Evolutionary conservation across 2,888 invertebrate genomes (phyloP).

Genomic region (Noctua janthe): DNA sequence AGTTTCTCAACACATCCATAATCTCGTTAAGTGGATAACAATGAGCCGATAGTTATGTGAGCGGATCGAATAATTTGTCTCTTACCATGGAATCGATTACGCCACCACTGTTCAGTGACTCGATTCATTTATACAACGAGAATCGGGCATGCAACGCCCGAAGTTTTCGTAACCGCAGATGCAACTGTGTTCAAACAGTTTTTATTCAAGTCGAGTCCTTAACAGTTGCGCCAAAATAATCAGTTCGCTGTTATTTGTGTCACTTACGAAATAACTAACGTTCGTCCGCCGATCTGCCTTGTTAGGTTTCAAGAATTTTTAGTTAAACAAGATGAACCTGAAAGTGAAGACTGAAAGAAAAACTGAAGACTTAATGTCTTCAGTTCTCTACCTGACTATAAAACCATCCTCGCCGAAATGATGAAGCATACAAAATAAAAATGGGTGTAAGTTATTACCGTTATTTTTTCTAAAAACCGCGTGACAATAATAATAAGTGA

Average conservation of each 20-base stretch:
- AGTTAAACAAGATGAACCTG: slow-evolving; percentile 16
- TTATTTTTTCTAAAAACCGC: neutral
- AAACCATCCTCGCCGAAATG: neutral
- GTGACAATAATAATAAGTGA: neutral
- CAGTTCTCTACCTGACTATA: neutral
- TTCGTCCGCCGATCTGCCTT: slow-evolving; percentile 39
- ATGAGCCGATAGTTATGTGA: slow-evolving; percentile 72
- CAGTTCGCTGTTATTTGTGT: slow-evolving; percentile 67
- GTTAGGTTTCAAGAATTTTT: slow-evolving; percentile 37
- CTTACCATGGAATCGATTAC: slow-evolving; percentile 67
- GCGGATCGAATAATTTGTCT: slow-evolving; percentile 74
- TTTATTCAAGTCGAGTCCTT: slow-evolving; percentile 77
- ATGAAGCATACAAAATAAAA: neutral
- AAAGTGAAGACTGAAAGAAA: no score
- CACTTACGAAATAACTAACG: slow-evolving; percentile 63
- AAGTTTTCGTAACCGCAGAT: slow-evolving; percentile 77
- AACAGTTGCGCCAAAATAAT: slow-evolving; percentile 69
- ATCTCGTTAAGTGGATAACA: slow-evolving; percentile 66
- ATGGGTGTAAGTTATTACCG: neutral
- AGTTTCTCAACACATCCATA: slow-evolving; percentile 69
- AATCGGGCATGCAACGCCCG: slow-evolving; percentile 74
- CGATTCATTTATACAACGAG: slow-evolving; percentile 74
- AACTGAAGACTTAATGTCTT: no score
- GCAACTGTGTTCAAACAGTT: slow-evolving; percentile 74
- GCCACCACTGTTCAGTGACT: slow-evolving; percentile 61